phyloP scores from a whole-genome alignment of 1,140 invertebrate species.

The Euborellia annulipes region DNA sequence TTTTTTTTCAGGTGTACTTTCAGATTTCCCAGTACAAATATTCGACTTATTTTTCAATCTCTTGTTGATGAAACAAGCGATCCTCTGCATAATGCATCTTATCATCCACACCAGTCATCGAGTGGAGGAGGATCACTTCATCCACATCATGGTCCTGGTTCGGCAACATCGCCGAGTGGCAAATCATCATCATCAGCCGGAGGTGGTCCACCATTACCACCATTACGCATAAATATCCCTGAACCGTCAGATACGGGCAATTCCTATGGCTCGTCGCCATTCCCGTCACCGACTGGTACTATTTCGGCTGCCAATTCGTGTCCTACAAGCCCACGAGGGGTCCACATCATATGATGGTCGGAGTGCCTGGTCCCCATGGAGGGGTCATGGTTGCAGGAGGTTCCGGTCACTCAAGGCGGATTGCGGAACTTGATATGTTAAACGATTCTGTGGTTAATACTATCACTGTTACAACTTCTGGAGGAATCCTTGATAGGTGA shows the following conservation, averaged over 20 bases:
- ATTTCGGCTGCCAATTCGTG: conserved; percentile 85
- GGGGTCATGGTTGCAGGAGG: conserved; percentile 33
- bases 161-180: conserved; percentile 6
- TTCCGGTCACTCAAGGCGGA: conserved; percentile 1
- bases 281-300: conserved; percentile 77
- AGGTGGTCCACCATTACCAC: conserved; percentile 36
- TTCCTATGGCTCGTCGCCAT: conserved; percentile 56
- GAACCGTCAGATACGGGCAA: conserved; percentile 40
- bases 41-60: conserved; percentile 85
- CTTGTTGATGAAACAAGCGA: conserved; percentile 54
- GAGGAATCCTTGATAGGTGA: background rate
- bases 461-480: conserved; percentile 19
- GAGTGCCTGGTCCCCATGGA: conserved; percentile 21
- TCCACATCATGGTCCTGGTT: no score
- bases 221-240: conserved; percentile 81
- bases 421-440: no score
- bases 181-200: conserved; percentile 17
- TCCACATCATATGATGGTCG: conserved; percentile 9
- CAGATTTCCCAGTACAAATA: conserved; percentile 93
- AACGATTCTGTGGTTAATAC: conserved; percentile 16
- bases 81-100: conserved; percentile 18
- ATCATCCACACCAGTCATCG: no score
- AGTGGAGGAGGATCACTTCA: no score
- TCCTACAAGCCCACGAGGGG: conserved; percentile 80
- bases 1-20: conserved; percentile 67